phyloP scores from a whole-genome alignment of 2,113 vertebrate species.

The Semnornis frantzii region DNA sequence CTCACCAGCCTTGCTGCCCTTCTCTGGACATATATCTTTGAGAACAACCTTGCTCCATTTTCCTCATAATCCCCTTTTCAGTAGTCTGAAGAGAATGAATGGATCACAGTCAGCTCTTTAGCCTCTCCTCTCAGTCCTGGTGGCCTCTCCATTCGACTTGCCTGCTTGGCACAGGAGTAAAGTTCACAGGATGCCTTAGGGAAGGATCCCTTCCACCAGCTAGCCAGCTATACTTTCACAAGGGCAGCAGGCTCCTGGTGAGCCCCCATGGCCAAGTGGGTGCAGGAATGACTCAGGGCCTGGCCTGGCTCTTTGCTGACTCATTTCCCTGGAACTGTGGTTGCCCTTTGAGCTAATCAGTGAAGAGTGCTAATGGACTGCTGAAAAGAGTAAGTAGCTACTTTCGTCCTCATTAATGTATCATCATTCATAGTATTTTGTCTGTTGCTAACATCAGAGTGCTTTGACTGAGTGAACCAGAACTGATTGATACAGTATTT shows the following conservation, averaged over 20 bases:
- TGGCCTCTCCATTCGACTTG: background rate
- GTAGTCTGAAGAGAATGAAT: background rate
- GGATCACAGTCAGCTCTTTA: background rate
- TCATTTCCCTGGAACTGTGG: conserved; percentile 20
- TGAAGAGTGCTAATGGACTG: conserved; percentile 26
- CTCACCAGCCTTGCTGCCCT: too few species aligned
- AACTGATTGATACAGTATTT: rapidly evolving
- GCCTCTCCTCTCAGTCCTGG: background rate
- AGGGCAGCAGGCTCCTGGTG: background rate
- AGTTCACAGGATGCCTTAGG: background rate
- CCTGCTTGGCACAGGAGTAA: background rate
- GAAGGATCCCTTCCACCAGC: background rate
- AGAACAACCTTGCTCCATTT: background rate
- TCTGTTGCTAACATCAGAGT: background rate
- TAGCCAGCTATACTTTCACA: background rate
- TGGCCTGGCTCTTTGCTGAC: background rate
- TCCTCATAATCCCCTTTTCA: background rate
- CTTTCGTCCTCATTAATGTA: background rate
- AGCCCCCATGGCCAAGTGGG: background rate
- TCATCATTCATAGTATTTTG: background rate
- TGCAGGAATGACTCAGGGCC: background rate
- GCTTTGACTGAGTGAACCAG: background rate
- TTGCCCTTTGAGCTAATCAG: conserved; percentile 16
- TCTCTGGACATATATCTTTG: background rate
- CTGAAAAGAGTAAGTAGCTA: conserved; percentile 17